Conservation (phyloP, 2,797 vertebrate genomes). For the Cheirogaleus major region DNA sequence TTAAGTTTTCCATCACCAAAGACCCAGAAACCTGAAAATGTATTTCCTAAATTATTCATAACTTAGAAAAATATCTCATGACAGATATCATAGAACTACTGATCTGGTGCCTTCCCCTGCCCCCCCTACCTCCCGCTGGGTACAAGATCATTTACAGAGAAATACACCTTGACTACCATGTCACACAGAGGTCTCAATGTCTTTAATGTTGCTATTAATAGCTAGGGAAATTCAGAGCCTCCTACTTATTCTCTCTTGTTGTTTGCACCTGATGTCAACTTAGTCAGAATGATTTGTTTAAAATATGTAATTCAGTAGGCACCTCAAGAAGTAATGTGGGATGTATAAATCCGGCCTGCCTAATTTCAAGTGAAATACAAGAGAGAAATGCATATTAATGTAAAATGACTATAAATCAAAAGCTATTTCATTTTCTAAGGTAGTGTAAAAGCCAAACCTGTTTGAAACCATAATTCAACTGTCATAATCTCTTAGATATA, state of each 20-base stretch:
- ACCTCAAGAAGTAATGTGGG: conserved; percentile 67
- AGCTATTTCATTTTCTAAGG: conserved; percentile 76
- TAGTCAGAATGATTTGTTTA: conserved; percentile 66
- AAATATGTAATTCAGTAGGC: conserved; percentile 69
- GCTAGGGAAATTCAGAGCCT: conserved; percentile 40
- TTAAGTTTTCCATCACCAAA: conserved; percentile 6
- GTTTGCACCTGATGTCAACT: conserved; percentile 62
- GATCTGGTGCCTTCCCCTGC: background rate
- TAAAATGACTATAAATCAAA: conserved; percentile 78
- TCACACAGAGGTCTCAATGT: background rate
- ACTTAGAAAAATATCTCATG: background rate
- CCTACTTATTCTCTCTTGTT: conserved; percentile 33
- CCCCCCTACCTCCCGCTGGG: background rate
- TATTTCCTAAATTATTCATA: conserved; percentile 11
- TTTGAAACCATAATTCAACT: conserved; percentile 81
- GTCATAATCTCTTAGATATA: conserved; percentile 80
- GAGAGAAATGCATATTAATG: conserved; percentile 73
- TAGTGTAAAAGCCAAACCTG: conserved; percentile 75
- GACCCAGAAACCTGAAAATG: conserved; percentile 33
- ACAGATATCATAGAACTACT: background rate
- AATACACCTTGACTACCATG: background rate
- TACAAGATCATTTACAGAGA: conserved; percentile 48
- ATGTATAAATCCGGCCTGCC: conserved; percentile 61
- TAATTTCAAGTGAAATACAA: conserved; percentile 78
- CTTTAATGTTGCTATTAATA: conserved; percentile 52